Evolutionary conservation across 1,140 invertebrate genomes (phyloP).

Genomic region (Drosophila ogumai): DNA sequence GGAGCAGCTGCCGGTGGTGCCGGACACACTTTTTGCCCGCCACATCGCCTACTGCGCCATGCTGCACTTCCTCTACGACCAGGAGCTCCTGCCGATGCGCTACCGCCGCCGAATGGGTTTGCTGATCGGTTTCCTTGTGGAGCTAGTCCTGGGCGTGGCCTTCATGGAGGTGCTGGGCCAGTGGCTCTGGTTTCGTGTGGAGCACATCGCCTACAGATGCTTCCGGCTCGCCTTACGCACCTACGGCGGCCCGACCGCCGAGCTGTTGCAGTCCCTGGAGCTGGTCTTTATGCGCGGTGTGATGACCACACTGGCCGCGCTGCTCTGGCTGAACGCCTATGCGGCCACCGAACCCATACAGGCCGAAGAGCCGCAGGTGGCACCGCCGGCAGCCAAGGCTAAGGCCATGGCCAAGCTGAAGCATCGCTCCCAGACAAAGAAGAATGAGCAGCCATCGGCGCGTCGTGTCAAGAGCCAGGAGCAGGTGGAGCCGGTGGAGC

Average conservation of each 20-base stretch:
- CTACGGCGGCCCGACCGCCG: not conserved
- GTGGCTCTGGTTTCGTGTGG: slow-evolving; percentile 38
- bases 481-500: no score
- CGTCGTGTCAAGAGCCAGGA: not conserved
- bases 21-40: slow-evolving; percentile 21
- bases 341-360: slow-evolving; percentile 25
- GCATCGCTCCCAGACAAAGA: not conserved
- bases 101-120: slow-evolving; percentile 28
- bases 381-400: not conserved
- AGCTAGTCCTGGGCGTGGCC: slow-evolving; percentile 40
- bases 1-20: slow-evolving; percentile 12
- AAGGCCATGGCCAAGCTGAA: not conserved
- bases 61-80: slow-evolving; percentile 39
- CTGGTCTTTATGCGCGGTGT: slow-evolving; percentile 16
- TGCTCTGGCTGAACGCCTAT: slow-evolving; percentile 40
- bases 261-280: slow-evolving; percentile 16
- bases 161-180: slow-evolving; percentile 43
- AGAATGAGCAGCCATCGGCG: not conserved
- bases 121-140: slow-evolving; percentile 22
- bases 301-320: slow-evolving; percentile 29
- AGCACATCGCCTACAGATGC: slow-evolving; percentile 2
- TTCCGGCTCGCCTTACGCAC: not conserved
- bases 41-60: slow-evolving; percentile 44
- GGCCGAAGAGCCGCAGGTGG: not conserved
- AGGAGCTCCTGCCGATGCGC: slow-evolving; percentile 21